Percentiles rank a stretch among this genome's conserved stretches.
phyloP scores from a whole-genome alignment of 2,888 invertebrate genomes.

The Acleris cristana region DNA sequence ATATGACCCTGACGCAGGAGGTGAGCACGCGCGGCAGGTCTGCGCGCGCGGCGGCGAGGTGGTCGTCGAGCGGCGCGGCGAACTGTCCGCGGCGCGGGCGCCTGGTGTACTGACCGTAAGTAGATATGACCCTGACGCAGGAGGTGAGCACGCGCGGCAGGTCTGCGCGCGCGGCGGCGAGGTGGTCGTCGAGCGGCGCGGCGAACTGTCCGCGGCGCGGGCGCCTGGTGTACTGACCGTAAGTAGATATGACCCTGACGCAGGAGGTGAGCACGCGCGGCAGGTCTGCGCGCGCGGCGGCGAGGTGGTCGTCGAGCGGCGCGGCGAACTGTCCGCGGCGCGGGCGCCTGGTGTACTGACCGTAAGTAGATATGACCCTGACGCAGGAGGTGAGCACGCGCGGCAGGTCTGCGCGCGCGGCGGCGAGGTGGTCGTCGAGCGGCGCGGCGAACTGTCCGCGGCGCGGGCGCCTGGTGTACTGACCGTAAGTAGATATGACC shows the following conservation, averaged over 20 bases:
- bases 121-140: slow-evolving; percentile 95
- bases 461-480: slow-evolving; percentile 36
- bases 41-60: slow-evolving; percentile 92
- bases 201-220: slow-evolving; percentile 90
- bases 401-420: too few relatives aligned
- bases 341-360: slow-evolving; percentile 57
- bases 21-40: slow-evolving; percentile 94
- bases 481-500: slow-evolving; percentile 94
- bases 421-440: too few relatives aligned
- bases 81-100: slow-evolving; percentile 87
- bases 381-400: slow-evolving; percentile 89
- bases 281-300: too few relatives aligned
- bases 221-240: too few relatives aligned
- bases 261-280: too few relatives aligned
- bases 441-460: too few relatives aligned
- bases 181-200: slow-evolving; percentile 94
- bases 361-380: slow-evolving; percentile 94
- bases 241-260: slow-evolving; percentile 53
- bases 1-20: slow-evolving; percentile 96
- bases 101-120: slow-evolving; percentile 85
- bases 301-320: too few relatives aligned
- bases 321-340: too few relatives aligned
- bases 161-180: slow-evolving; percentile 93
- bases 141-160: slow-evolving; percentile 95
- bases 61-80: slow-evolving; percentile 95